Evolutionary conservation across 2,888 invertebrate genomes (phyloP).

Genomic region (Volucella bombylans): DNA sequence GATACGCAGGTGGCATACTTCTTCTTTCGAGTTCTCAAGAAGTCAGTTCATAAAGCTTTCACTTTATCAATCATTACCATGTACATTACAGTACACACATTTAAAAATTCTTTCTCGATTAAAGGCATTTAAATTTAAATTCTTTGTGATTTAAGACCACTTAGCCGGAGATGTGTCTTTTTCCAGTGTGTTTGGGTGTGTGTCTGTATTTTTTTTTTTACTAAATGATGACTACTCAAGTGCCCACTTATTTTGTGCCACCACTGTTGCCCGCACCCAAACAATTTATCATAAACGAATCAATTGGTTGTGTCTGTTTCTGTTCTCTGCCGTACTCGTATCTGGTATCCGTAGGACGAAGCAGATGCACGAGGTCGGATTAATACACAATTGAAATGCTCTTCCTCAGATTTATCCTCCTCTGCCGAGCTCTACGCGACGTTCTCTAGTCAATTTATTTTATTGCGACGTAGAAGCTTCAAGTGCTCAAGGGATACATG

Average conservation of each 20-base stretch:
- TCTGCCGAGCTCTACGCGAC: neutral
- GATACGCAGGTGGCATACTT: too few species aligned
- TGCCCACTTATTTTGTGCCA: conserved; percentile 9
- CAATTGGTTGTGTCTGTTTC: conserved; percentile 17
- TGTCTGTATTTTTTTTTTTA: too few species aligned
- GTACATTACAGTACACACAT: too few species aligned
- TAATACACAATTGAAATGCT: conserved; percentile 38
- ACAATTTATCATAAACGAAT: conserved; percentile 14
- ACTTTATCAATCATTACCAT: too few species aligned
- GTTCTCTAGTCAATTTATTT: neutral
- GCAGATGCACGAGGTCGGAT: conserved; percentile 45
- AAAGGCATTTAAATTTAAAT: too few species aligned
- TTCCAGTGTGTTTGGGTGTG: too few species aligned
- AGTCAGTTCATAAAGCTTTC: too few species aligned
- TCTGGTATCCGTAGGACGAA: neutral
- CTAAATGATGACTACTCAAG: neutral
- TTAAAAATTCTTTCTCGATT: too few species aligned
- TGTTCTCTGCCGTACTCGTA: neutral
- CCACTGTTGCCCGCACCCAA: conserved; percentile 2
- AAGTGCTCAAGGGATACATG: conserved; percentile 62
- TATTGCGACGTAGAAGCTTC: conserved; percentile 26
- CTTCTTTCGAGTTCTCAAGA: too few species aligned
- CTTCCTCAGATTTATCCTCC: conserved; percentile 10
- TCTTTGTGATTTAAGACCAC: too few species aligned
- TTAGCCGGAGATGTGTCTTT: too few species aligned